These are phyloP conservation scores for Thyatira batis DNA, from an alignment of 2,888 invertebrate species.

Conservation along the genomic window DNA sequence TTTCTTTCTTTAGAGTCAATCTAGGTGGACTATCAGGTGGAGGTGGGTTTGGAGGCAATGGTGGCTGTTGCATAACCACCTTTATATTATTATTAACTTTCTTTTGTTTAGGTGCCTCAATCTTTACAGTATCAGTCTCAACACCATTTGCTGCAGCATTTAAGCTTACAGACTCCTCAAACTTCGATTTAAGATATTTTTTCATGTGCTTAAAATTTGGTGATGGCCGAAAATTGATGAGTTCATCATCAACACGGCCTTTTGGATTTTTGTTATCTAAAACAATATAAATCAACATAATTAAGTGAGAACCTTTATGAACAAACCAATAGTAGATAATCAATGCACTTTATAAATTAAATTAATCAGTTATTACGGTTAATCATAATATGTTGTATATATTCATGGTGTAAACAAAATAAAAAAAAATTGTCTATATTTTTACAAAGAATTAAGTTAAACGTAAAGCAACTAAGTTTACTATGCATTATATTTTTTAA, in stretches of 20 bases:
- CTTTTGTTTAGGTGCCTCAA: background rate
- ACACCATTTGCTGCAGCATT: conserved; percentile 23
- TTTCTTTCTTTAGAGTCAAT: conserved; percentile 41
- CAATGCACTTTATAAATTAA: background rate
- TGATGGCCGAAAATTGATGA: conserved; percentile 54
- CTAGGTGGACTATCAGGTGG: conserved; percentile 39
- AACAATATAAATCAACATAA: background rate
- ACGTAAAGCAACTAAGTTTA: background rate
- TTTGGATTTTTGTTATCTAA: background rate
- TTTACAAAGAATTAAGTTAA: too few species aligned
- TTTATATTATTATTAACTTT: conserved; percentile 8
- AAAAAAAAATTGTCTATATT: too few species aligned
- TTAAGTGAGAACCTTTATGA: background rate
- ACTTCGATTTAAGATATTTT: conserved; percentile 56
- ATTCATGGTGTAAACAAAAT: too few species aligned
- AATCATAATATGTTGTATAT: too few species aligned
- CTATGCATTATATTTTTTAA: background rate
- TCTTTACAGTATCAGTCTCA: conserved; percentile 10
- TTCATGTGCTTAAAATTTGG: conserved; percentile 67
- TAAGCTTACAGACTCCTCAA: conserved; percentile 31
- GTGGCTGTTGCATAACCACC: conserved; percentile 37
- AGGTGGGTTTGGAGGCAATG: conserved; percentile 48
- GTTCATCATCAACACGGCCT: conserved; percentile 38
- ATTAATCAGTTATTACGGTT: too few species aligned
- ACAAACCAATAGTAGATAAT: background rate